Evolutionary conservation across 2,888 invertebrate genomes (phyloP), one percentile per base, ranked within the genome.

Genomic region (Acronicta aceris): DNA sequence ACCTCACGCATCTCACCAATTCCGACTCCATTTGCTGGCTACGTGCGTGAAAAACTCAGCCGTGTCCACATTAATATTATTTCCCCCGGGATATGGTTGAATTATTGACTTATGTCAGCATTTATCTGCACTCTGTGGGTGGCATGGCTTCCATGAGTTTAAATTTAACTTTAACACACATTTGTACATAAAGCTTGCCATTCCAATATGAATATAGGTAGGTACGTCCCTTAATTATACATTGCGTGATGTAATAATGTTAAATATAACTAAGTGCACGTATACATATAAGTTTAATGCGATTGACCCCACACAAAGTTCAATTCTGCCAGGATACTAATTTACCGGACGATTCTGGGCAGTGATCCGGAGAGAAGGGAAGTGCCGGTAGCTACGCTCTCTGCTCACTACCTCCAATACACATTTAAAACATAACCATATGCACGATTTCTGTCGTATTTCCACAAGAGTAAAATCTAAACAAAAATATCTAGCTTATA

Each of bases 1-100:
- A 89, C 89, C 88, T 86, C 88, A 87, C 86, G 87, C 85, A 85
- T 89, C 87, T 86, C 86, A 78, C 87, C 81, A 89, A 89, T 88
- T 88, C 83, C 79, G 76, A 85, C 82, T 83, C 87, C 85, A 89
- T 90, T 89, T 84, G 82, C 76, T 78, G 78, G 70, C 81, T 88
- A 90, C 90, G 91, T 90, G 92, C 91, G 86, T 91, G 86, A 89
- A 91, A 88, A 87, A 81, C 78, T 21, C 81, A 78, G 78, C 76
- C 83, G 81, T 84, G 79, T 76, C 78, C 81, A 83, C 82, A 86
- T 80, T 79, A 81, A 85, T 82, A 83, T 81, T 84, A 85, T 87
- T 86, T 86, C 86, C 86, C 81, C 66, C 70, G 78, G 82, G 85
- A 78, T 74, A 75, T 77, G 57, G 79, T 81, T 79, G 66, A 76